Conservation (phyloP, 2,797 vertebrate species). For the Trachops cirrhosus region DNA sequence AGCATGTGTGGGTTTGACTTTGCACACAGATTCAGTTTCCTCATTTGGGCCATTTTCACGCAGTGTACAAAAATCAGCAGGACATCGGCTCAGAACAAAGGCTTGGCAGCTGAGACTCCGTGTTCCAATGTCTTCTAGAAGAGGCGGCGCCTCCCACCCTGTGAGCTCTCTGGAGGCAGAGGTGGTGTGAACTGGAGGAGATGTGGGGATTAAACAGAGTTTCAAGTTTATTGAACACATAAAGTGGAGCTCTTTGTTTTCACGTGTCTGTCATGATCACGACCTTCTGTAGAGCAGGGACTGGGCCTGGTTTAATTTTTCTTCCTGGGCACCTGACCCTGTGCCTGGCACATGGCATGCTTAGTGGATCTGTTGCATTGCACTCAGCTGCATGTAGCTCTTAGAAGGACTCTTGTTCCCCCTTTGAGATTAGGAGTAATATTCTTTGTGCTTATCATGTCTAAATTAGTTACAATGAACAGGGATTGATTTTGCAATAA, state of each 20-base stretch:
- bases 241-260: neutral
- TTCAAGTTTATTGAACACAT: neutral
- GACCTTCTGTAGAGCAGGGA: neutral
- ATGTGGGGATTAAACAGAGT: neutral
- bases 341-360: neutral
- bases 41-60: constrained; percentile 23
- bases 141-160: neutral
- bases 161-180: neutral
- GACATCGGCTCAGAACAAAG: neutral
- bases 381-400: neutral
- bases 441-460: neutral
- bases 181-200: neutral
- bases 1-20: neutral
- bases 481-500: neutral
- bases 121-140: neutral
- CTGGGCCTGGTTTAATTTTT: neutral
- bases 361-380: neutral
- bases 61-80: neutral
- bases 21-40: constrained; percentile 18
- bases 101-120: neutral
- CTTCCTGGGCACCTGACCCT: neutral
- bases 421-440: neutral
- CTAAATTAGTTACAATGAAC: neutral
- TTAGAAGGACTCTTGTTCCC: neutral
- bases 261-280: neutral